These are phyloP conservation scores for rabbit (Oryctolagus cuniculus) DNA, from an alignment of 2,113 vertebrate genomes.

Conservation along the genomic window mOryCun1.1 NC_091432.1:125642501-125643000, in stretches of 20 bases:
- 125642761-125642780: neutral
- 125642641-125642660: no score
- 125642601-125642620: no score
- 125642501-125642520: no score
- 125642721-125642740: neutral
- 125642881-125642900: neutral
- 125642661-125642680: no score
- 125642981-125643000: accelerated
- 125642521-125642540: no score
- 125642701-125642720: constrained; percentile 54
- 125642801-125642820: neutral
- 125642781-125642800: neutral
- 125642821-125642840: neutral
- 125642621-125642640: no score
- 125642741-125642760: neutral
- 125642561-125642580: no score
- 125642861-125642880: neutral
- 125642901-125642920: neutral
- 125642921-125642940: neutral
- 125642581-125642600: no score
- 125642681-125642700: no score
- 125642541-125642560: no score
- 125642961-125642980: accelerated
- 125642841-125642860: accelerated
- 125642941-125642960: neutral